Percentiles rank a stretch among this genome's conserved stretches.
Conservation (phyloP, 2,113 vertebrate species). For the Pluvianellus socialis region DNA sequence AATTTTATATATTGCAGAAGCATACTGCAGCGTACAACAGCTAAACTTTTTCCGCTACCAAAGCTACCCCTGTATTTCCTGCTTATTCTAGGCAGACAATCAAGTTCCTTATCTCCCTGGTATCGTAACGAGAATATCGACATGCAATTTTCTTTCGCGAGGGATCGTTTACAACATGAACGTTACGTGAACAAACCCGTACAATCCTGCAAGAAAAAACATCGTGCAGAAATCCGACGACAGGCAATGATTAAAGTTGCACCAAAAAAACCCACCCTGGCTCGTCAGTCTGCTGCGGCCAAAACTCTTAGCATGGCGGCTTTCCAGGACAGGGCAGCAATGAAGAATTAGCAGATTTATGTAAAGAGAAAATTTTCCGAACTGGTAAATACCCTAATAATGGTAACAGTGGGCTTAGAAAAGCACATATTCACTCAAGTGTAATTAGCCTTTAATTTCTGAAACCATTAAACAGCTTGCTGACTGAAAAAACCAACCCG, state of each 20-base stretch:
- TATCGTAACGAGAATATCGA: neutral
- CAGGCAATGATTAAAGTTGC: neutral
- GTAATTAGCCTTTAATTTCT: conserved; percentile 66
- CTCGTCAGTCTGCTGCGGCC: neutral
- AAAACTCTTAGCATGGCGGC: neutral
- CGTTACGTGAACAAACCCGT: neutral
- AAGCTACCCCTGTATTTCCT: neutral
- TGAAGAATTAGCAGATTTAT: conserved; percentile 2
- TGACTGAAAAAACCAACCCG: neutral
- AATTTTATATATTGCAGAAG: neutral
- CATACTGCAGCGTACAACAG: neutral
- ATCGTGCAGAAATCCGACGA: rapidly evolving
- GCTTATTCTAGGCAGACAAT: neutral
- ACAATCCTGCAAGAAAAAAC: neutral
- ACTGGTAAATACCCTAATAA: conserved; percentile 14
- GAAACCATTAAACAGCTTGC: conserved; percentile 60
- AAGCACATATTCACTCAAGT: conserved; percentile 30
- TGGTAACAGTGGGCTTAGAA: conserved; percentile 9
- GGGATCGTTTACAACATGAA: neutral
- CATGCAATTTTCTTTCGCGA: neutral
- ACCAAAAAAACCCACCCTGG: neutral
- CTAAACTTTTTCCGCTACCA: neutral
- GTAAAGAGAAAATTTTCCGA: neutral
- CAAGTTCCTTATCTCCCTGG: neutral
- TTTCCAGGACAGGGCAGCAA: neutral